phyloP scores from a whole-genome alignment of 2,888 invertebrate species.

The Carabus problematicus region DNA sequence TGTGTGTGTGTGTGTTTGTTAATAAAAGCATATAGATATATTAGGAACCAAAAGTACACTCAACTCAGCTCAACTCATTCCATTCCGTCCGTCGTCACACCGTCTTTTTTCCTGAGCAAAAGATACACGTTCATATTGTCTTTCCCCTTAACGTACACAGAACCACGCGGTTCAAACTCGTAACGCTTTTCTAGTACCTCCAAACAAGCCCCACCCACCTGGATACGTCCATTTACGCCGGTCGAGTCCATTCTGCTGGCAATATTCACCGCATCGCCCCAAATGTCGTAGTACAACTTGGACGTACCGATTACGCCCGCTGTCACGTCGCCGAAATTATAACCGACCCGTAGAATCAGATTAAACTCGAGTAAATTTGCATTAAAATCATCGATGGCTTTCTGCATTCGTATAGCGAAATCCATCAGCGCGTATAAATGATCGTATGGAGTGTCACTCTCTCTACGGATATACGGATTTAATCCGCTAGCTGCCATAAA shows the following conservation, averaged over 20 bases:
- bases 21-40: slow-evolving; percentile 13
- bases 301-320: slow-evolving; percentile 97
- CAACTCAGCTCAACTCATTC: slow-evolving; percentile 7
- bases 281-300: slow-evolving; percentile 96
- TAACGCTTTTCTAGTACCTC: slow-evolving; percentile 75
- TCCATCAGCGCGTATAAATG: slow-evolving; percentile 91
- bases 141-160: slow-evolving; percentile 96
- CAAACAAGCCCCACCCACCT: slow-evolving; percentile 80
- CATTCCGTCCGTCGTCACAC: slow-evolving; percentile 10
- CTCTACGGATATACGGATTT: slow-evolving; percentile 78
- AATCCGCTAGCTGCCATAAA: slow-evolving; percentile 98
- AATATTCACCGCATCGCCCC: slow-evolving; percentile 98
- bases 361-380: slow-evolving; percentile 90
- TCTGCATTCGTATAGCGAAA: slow-evolving; percentile 91
- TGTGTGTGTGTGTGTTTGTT: too few relatives aligned
- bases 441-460: slow-evolving; percentile 73
- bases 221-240: slow-evolving; percentile 85
- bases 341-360: slow-evolving; percentile 84
- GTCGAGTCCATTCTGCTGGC: slow-evolving; percentile 98
- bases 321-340: slow-evolving; percentile 94
- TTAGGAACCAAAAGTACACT: slow-evolving; percentile 35
- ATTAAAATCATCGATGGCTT: slow-evolving; percentile 86
- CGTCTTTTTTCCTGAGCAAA: slow-evolving; percentile 63
- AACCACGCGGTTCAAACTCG: slow-evolving; percentile 90
- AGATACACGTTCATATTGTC: slow-evolving; percentile 93